Evolutionary conservation across 2,113 vertebrate genomes (phyloP).

Genomic region (Paracanthobrama guichenoti): DNA sequence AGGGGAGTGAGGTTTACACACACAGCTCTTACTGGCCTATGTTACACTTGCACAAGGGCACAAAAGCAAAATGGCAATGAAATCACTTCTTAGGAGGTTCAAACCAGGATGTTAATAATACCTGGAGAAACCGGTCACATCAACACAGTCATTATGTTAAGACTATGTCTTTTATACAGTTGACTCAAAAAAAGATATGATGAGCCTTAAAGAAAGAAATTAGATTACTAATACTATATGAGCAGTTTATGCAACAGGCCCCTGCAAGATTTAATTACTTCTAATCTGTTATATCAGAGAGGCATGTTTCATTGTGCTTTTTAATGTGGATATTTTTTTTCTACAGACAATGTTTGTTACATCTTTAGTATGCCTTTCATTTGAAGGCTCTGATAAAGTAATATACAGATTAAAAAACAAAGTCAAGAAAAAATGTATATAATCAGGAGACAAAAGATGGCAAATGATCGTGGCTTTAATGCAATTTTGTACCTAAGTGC

Average conservation of each 20-base stretch:
- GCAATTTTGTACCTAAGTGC: background rate
- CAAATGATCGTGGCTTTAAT: background rate
- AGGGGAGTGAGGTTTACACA: no score
- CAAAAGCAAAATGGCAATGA: constrained; percentile 2
- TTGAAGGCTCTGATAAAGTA: background rate
- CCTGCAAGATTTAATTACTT: background rate
- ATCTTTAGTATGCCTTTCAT: background rate
- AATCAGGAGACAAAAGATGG: constrained; percentile 9
- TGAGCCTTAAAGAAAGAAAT: background rate
- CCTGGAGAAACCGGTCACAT: background rate
- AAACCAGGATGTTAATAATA: background rate
- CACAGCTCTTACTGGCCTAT: no score
- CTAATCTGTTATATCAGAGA: background rate
- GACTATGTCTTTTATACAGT: background rate
- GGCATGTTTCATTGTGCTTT: constrained; percentile 1
- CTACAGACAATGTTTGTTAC: background rate
- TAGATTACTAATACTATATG: background rate
- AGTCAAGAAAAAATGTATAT: background rate
- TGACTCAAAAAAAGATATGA: background rate
- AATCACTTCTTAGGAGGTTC: background rate
- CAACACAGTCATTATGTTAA: background rate
- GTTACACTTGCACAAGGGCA: background rate
- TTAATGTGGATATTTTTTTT: background rate
- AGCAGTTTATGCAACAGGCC: background rate
- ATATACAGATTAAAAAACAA: background rate